Conservation (phyloP, 2,797 vertebrate species). For the Rhabdophis nuchalis region DNA sequence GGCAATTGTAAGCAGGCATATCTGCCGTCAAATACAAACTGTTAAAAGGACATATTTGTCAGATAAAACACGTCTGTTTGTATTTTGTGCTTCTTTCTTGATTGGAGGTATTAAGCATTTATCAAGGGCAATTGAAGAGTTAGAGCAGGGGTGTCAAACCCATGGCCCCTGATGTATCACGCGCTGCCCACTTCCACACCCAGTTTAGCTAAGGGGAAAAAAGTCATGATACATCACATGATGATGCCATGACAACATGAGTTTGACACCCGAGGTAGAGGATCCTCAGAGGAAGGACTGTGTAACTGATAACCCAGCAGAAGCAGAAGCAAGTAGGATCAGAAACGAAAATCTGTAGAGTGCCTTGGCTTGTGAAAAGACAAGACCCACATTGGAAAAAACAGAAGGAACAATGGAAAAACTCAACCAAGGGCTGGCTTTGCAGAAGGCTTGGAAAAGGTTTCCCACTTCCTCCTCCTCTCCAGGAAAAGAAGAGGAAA, state of each 20-base stretch:
- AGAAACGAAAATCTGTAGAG: neutral
- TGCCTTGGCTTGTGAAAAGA: neutral
- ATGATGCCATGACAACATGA: no score
- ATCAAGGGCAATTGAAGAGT: neutral
- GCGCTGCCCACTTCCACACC: no score
- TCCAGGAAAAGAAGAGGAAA: neutral
- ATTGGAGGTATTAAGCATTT: neutral
- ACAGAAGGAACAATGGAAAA: neutral
- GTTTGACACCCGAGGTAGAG: neutral
- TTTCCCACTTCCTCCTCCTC: neutral
- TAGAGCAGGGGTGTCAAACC: neutral
- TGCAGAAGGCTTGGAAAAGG: neutral
- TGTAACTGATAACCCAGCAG: neutral
- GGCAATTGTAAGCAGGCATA: neutral
- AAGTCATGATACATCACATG: no score
- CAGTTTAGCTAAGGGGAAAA: no score
- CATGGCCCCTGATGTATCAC: no score
- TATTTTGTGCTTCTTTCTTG: neutral
- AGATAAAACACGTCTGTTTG: neutral
- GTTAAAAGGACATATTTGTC: neutral
- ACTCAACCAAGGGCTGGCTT: neutral
- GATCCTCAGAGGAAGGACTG: neutral
- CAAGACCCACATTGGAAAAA: neutral
- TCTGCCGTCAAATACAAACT: neutral
- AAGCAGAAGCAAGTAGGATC: neutral